Base-by-base conservation (phyloP, 2,888 invertebrate species). In the Cinara cedri region DNA sequence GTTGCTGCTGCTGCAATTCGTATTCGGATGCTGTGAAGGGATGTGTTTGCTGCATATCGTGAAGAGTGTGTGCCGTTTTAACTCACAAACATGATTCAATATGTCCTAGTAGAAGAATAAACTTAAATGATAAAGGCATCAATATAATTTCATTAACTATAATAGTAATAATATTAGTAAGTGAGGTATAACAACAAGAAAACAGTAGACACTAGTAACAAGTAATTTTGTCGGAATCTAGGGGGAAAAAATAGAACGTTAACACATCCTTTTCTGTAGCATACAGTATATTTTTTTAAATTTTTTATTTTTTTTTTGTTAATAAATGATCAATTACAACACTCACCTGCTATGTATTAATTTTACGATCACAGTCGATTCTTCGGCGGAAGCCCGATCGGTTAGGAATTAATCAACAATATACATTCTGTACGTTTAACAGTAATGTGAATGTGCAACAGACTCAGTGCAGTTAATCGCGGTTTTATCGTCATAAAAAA, bases 1-100 rank as follows among this genome's bases (percentile, higher is more conserved):
- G 78, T 68, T 78, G 76, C 34, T 76, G 78, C 49, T 78, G 78
- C 42, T 78, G 78, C 21, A 78, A 42, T 55, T 78, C 78, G 60
- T 78, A 78, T 70, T 78, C 78, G n/a, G 78, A 44, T 1, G 78
- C 66, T 21, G 78, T 49, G 13, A 78, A 78, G 42, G 68, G 78
- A n/a, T 76, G 76, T 10, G 66, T 57, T 51, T 78, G 78, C 70
- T 68, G 66, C 66, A 68, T 78, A 9, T 68, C 68, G 78, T 63
- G 21, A 16, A 0, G 63, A 13, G 16, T 1, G 42, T 10, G 62
- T 4, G 6, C 34, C 1, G 42, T 21, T 44, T 34, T 63, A 74
- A 44, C 74, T 74, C 51, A 65, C 70, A n/a, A 49, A 68, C 76
- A 76, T 76, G 54, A 21, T 76, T 42, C 16, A 13, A 49, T 10